phyloP scores from a whole-genome alignment of 2,888 invertebrate genomes.

The Parelbella ahira region DNA sequence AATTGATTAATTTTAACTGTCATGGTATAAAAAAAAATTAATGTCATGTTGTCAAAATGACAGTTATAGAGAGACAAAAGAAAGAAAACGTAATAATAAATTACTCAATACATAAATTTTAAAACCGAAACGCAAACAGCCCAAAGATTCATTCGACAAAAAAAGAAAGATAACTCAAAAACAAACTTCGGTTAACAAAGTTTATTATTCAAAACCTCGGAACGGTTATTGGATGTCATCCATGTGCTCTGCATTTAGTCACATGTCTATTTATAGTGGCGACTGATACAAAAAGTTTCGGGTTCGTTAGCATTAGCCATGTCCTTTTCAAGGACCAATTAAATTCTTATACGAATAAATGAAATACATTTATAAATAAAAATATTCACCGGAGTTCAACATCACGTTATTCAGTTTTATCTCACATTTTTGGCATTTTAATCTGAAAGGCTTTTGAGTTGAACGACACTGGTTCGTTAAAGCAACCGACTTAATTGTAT shows the following conservation, averaged over 20 bases:
- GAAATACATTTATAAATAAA: neutral
- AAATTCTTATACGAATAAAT: constrained; percentile 23
- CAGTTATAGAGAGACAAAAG: too few species aligned
- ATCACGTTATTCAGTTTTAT: constrained; percentile 12
- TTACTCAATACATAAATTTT: too few species aligned
- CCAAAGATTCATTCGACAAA: too few species aligned
- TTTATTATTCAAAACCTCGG: constrained; percentile 22
- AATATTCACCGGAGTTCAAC: constrained; percentile 2
- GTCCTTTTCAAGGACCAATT: constrained; percentile 35
- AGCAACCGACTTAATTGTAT: constrained; percentile 62
- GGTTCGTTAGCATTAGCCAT: constrained; percentile 54
- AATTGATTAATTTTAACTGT: too few species aligned
- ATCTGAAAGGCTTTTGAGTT: constrained; percentile 44
- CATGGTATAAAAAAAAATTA: too few species aligned
- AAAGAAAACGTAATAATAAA: too few species aligned
- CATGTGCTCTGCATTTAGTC: constrained; percentile 62
- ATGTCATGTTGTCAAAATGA: too few species aligned
- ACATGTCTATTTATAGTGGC: constrained; percentile 57
- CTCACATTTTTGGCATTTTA: constrained; percentile 26
- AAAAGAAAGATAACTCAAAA: constrained; percentile 23
- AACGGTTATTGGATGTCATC: constrained; percentile 40
- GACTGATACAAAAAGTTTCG: constrained; percentile 41
- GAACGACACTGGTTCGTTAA: constrained; percentile 54
- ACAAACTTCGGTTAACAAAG: constrained; percentile 32
- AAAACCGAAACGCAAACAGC: too few species aligned